These are phyloP conservation scores for Dynastes grantii DNA, from an alignment of 2,888 invertebrate genomes.

Conservation along the genomic window DNA sequence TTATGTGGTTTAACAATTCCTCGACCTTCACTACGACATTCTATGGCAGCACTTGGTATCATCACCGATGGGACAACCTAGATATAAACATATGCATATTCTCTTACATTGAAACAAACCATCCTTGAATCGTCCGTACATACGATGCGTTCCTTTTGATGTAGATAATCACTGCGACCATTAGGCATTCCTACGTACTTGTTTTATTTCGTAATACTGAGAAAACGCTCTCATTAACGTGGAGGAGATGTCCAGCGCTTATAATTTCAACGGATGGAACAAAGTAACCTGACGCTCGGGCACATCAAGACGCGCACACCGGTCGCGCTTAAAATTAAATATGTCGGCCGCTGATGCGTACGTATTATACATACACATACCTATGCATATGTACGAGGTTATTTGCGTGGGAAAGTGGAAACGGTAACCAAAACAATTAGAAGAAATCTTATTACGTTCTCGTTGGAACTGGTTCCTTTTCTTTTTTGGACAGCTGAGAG, in stretches of 20 bases:
- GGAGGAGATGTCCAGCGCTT: conserved; percentile 25
- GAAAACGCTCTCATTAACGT: conserved; percentile 43
- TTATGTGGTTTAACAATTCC: too few relatives aligned
- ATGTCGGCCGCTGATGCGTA: neutral
- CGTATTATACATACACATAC: neutral
- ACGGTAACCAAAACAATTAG: conserved; percentile 22
- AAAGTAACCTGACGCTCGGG: conserved; percentile 23
- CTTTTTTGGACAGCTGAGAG: neutral
- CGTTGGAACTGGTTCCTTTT: neutral
- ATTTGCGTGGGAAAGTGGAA: conserved; percentile 45
- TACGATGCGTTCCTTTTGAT: conserved; percentile 27
- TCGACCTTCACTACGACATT: too few relatives aligned
- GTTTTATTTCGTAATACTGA: conserved; percentile 40
- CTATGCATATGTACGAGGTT: neutral
- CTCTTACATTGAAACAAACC: neutral
- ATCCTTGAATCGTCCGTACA: neutral
- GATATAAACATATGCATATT: neutral
- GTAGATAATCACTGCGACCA: conserved; percentile 31
- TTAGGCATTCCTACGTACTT: conserved; percentile 32
- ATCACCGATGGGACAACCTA: too few relatives aligned
- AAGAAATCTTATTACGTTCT: neutral
- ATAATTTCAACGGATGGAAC: conserved; percentile 23
- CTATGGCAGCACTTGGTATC: too few relatives aligned
- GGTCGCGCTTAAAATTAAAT: conserved; percentile 20
- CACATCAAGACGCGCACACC: conserved; percentile 21